Conservation (phyloP, 92 coral and sea anemone species). For the Actinostola sp. region DNA sequence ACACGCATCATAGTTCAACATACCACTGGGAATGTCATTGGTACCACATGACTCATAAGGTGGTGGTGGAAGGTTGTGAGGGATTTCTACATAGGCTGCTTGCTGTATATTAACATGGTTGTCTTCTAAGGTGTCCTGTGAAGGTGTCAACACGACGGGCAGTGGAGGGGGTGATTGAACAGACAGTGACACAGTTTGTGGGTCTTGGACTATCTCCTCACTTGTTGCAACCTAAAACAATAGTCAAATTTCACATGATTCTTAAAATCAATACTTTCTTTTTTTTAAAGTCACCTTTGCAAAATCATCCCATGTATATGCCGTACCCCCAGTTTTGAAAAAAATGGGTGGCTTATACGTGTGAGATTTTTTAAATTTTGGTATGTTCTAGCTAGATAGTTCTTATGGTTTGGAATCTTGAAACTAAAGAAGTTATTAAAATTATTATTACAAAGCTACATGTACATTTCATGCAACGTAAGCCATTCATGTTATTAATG, state of each 20-base stretch:
- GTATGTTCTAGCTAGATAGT: too few species aligned
- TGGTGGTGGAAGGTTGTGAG: slow-evolving; percentile 78
- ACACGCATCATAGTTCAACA: neutral
- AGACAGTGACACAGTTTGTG: slow-evolving; percentile 44
- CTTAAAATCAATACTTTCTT: too few species aligned
- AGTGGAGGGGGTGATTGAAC: slow-evolving; percentile 50
- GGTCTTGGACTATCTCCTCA: slow-evolving; percentile 62
- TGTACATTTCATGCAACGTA: too few species aligned
- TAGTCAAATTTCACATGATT: neutral
- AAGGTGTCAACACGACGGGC: slow-evolving; percentile 11
- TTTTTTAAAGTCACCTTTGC: too few species aligned
- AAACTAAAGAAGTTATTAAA: too few species aligned
- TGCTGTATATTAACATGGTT: slow-evolving; percentile 1
- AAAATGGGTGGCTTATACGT: too few species aligned
- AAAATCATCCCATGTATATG: too few species aligned
- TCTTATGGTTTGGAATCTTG: too few species aligned
- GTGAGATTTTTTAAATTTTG: too few species aligned
- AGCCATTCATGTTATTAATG: too few species aligned
- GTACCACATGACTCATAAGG: slow-evolving; percentile 63
- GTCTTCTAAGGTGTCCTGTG: neutral
- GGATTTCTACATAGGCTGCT: slow-evolving; percentile 48
- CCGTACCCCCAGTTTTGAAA: too few species aligned
- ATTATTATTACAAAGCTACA: too few species aligned
- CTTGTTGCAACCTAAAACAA: slow-evolving; percentile 59
- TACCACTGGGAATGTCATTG: slow-evolving; percentile 59